Evolutionary conservation across 2,113 vertebrate genomes (phyloP).

Genomic region (Clarias magur): DNA sequence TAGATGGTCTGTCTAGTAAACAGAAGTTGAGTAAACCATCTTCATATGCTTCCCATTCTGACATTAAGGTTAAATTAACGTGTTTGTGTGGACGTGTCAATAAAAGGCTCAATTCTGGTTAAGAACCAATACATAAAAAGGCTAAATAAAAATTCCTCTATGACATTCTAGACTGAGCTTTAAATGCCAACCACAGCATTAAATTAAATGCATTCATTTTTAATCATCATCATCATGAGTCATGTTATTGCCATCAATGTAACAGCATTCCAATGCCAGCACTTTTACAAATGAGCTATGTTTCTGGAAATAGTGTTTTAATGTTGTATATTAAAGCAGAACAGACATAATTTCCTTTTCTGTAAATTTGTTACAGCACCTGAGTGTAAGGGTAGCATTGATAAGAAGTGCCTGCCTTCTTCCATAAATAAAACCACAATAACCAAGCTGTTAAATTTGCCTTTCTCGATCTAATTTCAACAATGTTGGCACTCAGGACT

Average conservation of each 20-base stretch:
- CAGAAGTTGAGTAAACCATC: not conserved
- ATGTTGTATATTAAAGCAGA: not conserved
- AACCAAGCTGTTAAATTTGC: not conserved
- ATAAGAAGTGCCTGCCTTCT: not conserved
- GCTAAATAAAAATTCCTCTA: not conserved
- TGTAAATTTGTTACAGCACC: not conserved
- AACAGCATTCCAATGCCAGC: conserved; percentile 8
- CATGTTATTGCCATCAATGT: conserved; percentile 17
- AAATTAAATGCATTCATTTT: conserved; percentile 33
- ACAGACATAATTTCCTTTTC: not conserved
- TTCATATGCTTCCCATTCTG: not conserved
- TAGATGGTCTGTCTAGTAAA: not conserved
- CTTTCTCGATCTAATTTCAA: not conserved
- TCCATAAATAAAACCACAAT: not conserved
- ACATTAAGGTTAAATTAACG: not conserved
- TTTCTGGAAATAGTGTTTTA: not conserved
- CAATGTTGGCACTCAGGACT: not conserved
- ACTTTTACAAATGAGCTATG: not conserved
- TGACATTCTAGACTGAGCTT: conserved; percentile 22
- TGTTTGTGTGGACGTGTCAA: not conserved
- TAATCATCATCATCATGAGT: not conserved
- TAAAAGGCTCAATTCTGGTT: conserved; percentile 18
- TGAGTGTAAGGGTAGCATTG: not conserved
- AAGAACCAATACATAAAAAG: not conserved
- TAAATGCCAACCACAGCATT: conserved; percentile 26